phyloP scores from a whole-genome alignment of 1,140 invertebrate genomes.

The Zaprionus ghesquierei region DNA sequence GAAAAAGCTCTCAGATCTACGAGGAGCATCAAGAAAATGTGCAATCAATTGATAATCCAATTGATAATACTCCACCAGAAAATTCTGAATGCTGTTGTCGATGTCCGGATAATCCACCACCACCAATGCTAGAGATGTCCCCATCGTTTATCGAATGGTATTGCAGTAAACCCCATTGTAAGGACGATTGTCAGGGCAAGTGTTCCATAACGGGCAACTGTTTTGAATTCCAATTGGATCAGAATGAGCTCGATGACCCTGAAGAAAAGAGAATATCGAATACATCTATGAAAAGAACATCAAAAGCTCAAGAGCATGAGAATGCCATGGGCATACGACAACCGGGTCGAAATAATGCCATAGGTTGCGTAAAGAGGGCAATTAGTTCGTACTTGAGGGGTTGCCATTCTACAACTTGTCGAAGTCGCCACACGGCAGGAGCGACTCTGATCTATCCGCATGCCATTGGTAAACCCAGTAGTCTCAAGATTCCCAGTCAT shows the following conservation, averaged over 20 bases:
- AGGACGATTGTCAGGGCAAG: not conserved
- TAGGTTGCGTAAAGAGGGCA: not conserved
- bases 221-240: not conserved
- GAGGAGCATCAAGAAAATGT: no score
- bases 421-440: not conserved
- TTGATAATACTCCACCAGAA: no score
- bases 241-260: not conserved
- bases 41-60: no score
- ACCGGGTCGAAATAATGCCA: no score
- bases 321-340: no score
- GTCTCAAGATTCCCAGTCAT: not conserved
- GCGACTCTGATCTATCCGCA: not conserved
- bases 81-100: no score
- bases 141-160: not conserved
- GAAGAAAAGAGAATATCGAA: not conserved
- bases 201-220: not conserved
- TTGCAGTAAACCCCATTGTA: not conserved
- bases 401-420: not conserved
- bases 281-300: no score
- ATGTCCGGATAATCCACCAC: not conserved
- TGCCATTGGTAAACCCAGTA: not conserved
- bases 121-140: not conserved
- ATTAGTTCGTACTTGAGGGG: not conserved
- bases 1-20: no score
- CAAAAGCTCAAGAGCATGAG: no score